Evolutionary conservation across 2,888 invertebrate genomes (phyloP).

Genomic region (Caenorhabditis sp.): DNA sequence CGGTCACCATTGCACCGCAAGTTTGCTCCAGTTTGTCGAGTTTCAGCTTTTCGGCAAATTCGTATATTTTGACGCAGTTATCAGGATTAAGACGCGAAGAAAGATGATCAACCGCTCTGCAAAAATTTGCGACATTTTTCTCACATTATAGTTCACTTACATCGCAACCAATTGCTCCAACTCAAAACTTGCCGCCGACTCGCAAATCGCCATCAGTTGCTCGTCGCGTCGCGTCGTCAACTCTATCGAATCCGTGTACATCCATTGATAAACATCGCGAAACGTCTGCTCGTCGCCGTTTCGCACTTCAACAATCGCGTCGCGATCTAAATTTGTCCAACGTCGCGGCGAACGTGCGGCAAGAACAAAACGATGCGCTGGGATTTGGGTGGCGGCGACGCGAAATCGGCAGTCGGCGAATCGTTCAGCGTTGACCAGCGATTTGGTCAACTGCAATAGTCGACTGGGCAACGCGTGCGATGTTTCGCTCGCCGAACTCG

Average conservation of each 20-base stretch:
- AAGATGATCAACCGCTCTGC: constrained; percentile 85
- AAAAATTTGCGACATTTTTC: constrained; percentile 10
- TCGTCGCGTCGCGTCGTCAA: constrained; percentile 69
- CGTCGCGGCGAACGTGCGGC: constrained; percentile 86
- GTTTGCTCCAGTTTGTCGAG: constrained; percentile 84
- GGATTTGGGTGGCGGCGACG: constrained; percentile 72
- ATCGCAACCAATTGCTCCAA: background rate
- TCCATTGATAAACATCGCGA: constrained; percentile 18
- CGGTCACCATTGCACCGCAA: constrained; percentile 88
- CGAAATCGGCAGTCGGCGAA: constrained; percentile 22
- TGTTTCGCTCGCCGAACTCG: background rate
- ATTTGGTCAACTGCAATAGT: constrained; percentile 12
- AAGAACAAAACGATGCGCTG: constrained; percentile 88
- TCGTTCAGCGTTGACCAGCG: constrained; percentile 8
- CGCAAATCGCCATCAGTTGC: background rate
- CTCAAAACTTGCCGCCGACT: background rate
- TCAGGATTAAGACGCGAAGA: constrained; percentile 84
- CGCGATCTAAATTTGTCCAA: constrained; percentile 81
- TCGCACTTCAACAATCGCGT: background rate
- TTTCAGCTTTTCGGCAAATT: constrained; percentile 89
- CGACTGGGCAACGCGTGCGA: constrained; percentile 10
- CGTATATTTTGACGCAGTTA: constrained; percentile 86
- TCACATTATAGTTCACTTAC: background rate
- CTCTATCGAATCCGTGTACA: constrained; percentile 76
- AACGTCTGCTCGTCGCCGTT: constrained; percentile 26